A percentile compares a stretch with the other conserved stretches of the same genome.
Conservation (phyloP, 2,113 vertebrate species). For the Balaenoptera acutorostrata region DNA sequence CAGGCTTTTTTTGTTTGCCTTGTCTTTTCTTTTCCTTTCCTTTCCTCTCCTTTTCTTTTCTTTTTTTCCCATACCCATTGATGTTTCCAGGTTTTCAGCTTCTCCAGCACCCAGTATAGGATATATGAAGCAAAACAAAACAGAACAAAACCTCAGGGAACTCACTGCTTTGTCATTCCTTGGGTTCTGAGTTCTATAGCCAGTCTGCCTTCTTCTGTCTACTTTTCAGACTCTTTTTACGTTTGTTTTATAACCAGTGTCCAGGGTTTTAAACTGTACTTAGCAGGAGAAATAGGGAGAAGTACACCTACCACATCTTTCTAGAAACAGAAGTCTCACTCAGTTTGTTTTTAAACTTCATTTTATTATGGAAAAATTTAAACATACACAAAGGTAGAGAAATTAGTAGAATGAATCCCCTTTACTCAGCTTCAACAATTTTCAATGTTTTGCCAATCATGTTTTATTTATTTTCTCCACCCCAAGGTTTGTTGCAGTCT, state of each 20-base stretch:
- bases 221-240: not conserved
- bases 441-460: not conserved
- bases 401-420: not conserved
- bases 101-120: not conserved
- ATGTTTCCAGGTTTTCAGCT: not conserved
- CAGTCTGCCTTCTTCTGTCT: not conserved
- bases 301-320: not conserved
- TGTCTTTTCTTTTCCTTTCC: no score
- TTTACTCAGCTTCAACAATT: not conserved
- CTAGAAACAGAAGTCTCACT: not conserved
- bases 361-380: slow-evolving; percentile 12
- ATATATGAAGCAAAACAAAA: not conserved
- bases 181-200: not conserved
- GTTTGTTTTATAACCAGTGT: not conserved
- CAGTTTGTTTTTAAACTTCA: slow-evolving; percentile 16
- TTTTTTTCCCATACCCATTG: not conserved
- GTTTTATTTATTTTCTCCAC: not conserved
- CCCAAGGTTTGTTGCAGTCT: not conserved
- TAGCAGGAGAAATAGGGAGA: not conserved
- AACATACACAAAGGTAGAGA: not conserved
- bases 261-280: not conserved
- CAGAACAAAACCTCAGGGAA: not conserved
- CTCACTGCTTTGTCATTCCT: not conserved
- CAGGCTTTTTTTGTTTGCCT: not conserved
- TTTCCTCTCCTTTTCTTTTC: not conserved